phyloP scores from a whole-genome alignment of 2,888 invertebrate genomes.

The Rhingia rostrata region DNA sequence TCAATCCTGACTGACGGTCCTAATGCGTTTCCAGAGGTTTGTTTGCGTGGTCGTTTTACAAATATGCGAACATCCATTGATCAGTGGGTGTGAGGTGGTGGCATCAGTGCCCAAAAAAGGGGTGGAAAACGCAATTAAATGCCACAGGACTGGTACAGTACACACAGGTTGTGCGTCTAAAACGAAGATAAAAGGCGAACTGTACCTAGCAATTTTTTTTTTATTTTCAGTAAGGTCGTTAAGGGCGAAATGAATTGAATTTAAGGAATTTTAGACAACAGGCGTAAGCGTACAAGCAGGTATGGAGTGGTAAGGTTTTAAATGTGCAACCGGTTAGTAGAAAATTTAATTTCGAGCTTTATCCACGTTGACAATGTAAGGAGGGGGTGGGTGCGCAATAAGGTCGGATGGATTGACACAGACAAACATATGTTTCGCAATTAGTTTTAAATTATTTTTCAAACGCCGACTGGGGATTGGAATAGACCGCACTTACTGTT shows the following conservation, averaged over 20 bases:
- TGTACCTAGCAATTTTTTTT: constrained; percentile 2
- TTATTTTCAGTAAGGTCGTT: constrained; percentile 29
- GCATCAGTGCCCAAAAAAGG: constrained; percentile 23
- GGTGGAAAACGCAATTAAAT: constrained; percentile 71
- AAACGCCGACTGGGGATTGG: constrained; percentile 58
- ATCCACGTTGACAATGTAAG: constrained; percentile 14
- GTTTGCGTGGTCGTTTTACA: constrained; percentile 73
- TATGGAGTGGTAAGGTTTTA: constrained; percentile 28
- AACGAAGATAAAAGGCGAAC: neutral
- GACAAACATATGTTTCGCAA: constrained; percentile 65
- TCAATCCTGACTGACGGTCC: constrained; percentile 70
- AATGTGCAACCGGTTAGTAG: constrained; percentile 58
- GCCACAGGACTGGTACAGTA: constrained; percentile 49
- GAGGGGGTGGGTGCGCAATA: neutral
- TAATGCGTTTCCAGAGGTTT: constrained; percentile 74
- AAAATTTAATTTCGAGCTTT: constrained; percentile 48
- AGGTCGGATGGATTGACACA: constrained; percentile 16
- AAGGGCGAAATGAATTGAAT: constrained; percentile 59
- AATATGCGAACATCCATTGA: constrained; percentile 72
- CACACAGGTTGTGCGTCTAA: constrained; percentile 4
- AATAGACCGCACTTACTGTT: constrained; percentile 18
- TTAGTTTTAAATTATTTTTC: constrained; percentile 70
- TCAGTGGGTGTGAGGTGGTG: constrained; percentile 17
- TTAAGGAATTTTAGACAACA: constrained; percentile 53
- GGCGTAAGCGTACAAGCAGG: constrained; percentile 10